phyloP scores from a whole-genome alignment of 2,797 vertebrate genomes.

The Tinamus major region DNA sequence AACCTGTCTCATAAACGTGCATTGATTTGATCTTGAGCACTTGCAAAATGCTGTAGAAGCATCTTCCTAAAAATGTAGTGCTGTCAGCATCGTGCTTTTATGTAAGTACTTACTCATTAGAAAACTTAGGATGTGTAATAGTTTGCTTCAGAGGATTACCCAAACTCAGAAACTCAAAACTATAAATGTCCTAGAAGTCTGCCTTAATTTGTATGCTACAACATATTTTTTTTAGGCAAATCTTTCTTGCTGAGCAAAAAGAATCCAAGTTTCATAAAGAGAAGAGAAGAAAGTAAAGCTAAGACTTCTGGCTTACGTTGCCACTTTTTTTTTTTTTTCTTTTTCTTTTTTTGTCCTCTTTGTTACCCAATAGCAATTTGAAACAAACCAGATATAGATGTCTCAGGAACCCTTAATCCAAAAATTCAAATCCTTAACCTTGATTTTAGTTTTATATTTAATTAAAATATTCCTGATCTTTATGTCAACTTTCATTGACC shows the following conservation, averaged over 20 bases:
- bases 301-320: background rate
- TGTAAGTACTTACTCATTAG: background rate
- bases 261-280: background rate
- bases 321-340: background rate
- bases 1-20: background rate
- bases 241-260: background rate
- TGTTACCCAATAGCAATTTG: background rate
- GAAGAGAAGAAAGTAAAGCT: background rate
- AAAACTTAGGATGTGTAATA: background rate
- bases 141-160: background rate
- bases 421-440: background rate
- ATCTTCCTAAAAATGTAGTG: background rate
- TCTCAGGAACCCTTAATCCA: background rate
- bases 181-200: background rate
- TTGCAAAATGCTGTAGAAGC: background rate
- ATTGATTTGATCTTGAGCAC: background rate
- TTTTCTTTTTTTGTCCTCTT: background rate
- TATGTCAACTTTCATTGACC: background rate
- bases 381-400: background rate
- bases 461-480: slow-evolving; percentile 14
- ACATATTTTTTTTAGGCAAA: background rate
- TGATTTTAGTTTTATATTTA: background rate
- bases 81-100: background rate
- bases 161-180: background rate
- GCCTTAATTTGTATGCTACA: background rate